These are phyloP conservation scores for Dryadula phaetusa DNA, from an alignment of 2,888 invertebrate species.

Conservation along the genomic window DNA sequence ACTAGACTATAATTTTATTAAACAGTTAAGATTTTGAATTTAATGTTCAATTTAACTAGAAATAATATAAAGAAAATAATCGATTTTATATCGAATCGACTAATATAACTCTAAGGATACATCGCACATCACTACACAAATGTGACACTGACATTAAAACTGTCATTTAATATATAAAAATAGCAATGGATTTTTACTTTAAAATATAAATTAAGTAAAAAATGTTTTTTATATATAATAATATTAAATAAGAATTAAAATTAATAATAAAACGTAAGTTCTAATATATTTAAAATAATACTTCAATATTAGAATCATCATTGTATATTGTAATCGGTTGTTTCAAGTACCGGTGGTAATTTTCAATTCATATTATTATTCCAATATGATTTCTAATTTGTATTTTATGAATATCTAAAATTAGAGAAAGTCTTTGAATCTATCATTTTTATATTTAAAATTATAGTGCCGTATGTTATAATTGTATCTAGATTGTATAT, in stretches of 20 bases:
- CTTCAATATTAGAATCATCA: background rate
- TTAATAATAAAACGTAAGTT: conserved; percentile 6
- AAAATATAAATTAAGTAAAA: conserved; percentile 3
- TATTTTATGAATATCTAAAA: too few relatives aligned
- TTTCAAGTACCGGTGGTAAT: background rate
- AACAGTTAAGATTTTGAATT: too few relatives aligned
- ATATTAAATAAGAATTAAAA: background rate
- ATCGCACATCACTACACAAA: conserved; percentile 7
- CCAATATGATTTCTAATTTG: too few relatives aligned
- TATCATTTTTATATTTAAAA: too few relatives aligned
- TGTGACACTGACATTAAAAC: conserved; percentile 1
- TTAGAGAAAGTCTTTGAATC: too few relatives aligned
- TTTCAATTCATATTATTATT: background rate
- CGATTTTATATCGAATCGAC: background rate
- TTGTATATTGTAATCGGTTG: background rate
- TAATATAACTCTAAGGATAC: background rate
- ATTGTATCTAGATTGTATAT: too few relatives aligned
- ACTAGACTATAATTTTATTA: too few relatives aligned
- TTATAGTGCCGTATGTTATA: too few relatives aligned
- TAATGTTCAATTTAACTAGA: too few relatives aligned
- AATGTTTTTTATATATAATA: background rate
- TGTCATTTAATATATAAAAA: conserved; percentile 18
- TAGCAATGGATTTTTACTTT: conserved; percentile 10
- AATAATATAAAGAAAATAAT: background rate
- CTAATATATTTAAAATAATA: background rate